Percentiles rank a stretch among this genome's conserved stretches.
Evolutionary conservation across 1,140 invertebrate species (phyloP).

Genomic region (Drosophila dunni): DNA sequence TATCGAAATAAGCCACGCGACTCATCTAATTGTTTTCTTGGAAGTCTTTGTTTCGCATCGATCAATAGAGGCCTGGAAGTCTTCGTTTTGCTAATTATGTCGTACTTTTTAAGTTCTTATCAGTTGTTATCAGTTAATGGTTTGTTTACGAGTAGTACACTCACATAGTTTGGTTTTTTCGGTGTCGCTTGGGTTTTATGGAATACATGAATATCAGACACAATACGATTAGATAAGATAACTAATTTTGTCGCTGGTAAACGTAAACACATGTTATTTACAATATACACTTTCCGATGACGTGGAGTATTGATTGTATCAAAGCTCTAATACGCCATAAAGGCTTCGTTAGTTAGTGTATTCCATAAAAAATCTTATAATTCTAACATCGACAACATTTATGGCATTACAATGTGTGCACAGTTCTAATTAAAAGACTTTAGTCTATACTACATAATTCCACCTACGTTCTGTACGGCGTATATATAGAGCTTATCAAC

Average conservation of each 20-base stretch:
- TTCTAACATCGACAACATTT: constrained; percentile 28
- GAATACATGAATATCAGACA: constrained; percentile 25
- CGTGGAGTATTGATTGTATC: constrained; percentile 18
- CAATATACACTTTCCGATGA: constrained; percentile 25
- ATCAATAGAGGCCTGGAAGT: constrained; percentile 18
- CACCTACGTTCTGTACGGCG: constrained; percentile 15
- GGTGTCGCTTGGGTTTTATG: constrained; percentile 31
- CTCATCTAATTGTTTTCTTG: constrained; percentile 6
- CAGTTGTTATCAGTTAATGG: constrained; percentile 66
- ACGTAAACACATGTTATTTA: constrained; percentile 34
- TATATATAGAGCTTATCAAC: constrained; percentile 21
- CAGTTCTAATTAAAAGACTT: constrained; percentile 3
- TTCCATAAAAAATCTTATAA: constrained; percentile 3
- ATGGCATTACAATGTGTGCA: not conserved
- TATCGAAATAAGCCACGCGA: constrained; percentile 16
- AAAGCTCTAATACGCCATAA: constrained; percentile 15
- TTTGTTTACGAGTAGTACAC: constrained; percentile 67
- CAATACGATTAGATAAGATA: constrained; percentile 12
- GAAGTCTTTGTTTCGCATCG: constrained; percentile 26
- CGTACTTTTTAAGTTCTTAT: constrained; percentile 30
- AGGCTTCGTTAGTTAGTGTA: constrained; percentile 10
- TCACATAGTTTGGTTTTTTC: constrained; percentile 27
- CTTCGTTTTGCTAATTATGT: constrained; percentile 34
- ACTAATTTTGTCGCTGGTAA: constrained; percentile 8
- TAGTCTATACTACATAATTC: constrained; percentile 10